These are phyloP conservation scores for Tetragonula clypearis DNA, from an alignment of 1,140 invertebrate genomes.

Conservation along the genomic window DNA sequence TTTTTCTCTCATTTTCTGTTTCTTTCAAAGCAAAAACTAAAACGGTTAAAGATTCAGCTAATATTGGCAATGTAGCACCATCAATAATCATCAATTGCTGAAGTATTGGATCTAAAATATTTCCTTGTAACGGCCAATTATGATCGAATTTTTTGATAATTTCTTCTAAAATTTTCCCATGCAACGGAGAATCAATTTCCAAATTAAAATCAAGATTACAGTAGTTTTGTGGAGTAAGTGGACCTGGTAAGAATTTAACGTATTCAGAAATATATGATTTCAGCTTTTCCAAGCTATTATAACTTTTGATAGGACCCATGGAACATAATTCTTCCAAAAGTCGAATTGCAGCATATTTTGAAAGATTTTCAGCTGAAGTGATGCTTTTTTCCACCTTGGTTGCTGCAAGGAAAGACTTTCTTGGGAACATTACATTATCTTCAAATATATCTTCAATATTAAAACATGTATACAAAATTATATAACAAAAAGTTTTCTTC, in stretches of 20 bases:
- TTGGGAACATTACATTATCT: slow-evolving; percentile 73
- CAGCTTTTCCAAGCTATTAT: slow-evolving; percentile 76
- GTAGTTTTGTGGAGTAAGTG: slow-evolving; percentile 85
- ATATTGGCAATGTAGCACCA: slow-evolving; percentile 78
- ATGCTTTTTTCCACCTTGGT: slow-evolving; percentile 64
- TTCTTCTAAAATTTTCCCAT: slow-evolving; percentile 78
- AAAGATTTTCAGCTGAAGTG: slow-evolving; percentile 70
- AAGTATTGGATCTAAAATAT: slow-evolving; percentile 74
- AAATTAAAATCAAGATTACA: slow-evolving; percentile 75
- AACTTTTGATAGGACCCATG: slow-evolving; percentile 77
- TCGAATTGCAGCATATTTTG: slow-evolving; percentile 70
- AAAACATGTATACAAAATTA: neutral
- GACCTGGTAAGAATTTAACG: slow-evolving; percentile 82
- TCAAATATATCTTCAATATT: slow-evolving; percentile 39
- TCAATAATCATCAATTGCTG: slow-evolving; percentile 81
- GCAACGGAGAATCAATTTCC: slow-evolving; percentile 77
- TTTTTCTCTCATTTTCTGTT: slow-evolving; percentile 68
- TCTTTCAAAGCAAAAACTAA: slow-evolving; percentile 81
- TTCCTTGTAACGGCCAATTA: slow-evolving; percentile 80
- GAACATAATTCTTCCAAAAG: slow-evolving; percentile 75
- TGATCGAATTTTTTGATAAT: slow-evolving; percentile 81
- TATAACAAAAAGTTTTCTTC: slow-evolving; percentile 13
- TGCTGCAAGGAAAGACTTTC: slow-evolving; percentile 78
- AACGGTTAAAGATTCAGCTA: slow-evolving; percentile 81
- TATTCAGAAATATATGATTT: slow-evolving; percentile 68